Base-by-base conservation (phyloP, 1,140 invertebrate species). In the Chironomus tepperi region DNA sequence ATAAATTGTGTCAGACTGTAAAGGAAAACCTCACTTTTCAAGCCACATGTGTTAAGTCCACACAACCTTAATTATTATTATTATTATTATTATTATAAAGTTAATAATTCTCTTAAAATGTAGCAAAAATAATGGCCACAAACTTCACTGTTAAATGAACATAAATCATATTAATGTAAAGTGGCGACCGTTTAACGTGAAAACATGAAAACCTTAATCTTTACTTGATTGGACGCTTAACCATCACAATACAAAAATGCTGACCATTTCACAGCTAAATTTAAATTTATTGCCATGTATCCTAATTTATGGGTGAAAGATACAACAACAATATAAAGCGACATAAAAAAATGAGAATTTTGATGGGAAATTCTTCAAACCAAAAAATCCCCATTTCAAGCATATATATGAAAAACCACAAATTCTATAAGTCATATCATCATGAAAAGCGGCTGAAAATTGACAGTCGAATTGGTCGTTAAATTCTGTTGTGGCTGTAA, bases 351-450 rank as follows among this genome's bases (percentile, higher is more conserved):
- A n/a, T 12, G n/a, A 57, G n/a, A 57, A 57, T 57, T 57, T 12
- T 57, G 47, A 57, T 57, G 47, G 47, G 47, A 57, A 57, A 57
- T n/a, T n/a, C 12, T 15, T 47, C 43, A 47, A 12, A n/a, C n/a
- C 24, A 8, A 57, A 57, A 57, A 57, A 15, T 12, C 47, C 47
- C n/a, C n/a, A 47, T n/a, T n/a, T n/a, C 43, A 47, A 2, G 43
- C 9, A 57, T 15, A 15, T 15, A 47, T 47, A 15, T 47, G 43
- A 70, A 70, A 70, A 70, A 70, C 65, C 65, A 21, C 65, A 70
- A 70, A 70, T 70, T 18, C 16, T 21, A 70, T 70, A 70, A 70
- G 65, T 70, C 65, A 70, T 70, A 70, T 70, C 65, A 70, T 18
- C n/a, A 18, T 70, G 8, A 21, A 18, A 70, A 18, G 16, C 18